Evolutionary conservation across 2,888 invertebrate genomes (phyloP), one percentile per base, ranked within the genome.

Genomic region (Clistopyga incitator): DNA sequence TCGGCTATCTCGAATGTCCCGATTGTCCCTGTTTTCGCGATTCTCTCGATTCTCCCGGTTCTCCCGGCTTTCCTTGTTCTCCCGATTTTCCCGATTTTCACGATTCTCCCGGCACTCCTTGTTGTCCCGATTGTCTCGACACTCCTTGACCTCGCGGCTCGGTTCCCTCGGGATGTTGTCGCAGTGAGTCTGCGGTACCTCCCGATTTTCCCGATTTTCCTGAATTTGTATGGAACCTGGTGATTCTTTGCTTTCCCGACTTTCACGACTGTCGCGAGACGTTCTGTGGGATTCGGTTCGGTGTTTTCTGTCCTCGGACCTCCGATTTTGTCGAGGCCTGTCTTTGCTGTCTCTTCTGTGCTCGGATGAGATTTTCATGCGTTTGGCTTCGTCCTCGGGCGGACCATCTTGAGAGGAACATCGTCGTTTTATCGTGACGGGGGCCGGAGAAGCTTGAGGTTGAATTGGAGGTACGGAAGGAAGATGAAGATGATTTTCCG

Each of bases 361-460:
- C 52, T 95, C 94, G 13, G 93, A 90, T 50, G 94, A 95, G 78
- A 94, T 94, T 92, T 95, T 96, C 86, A 94, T 94, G 85, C 95
- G 95, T 89, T 97, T 97, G 2, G 94, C 91, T 23, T 93, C 92
- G 15, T 95, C 95, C 82, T 96, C 96, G 74, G 94, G 94, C 2
- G 94, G 91, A 74, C 93, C 93, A 81, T 97, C 97, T 91, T 97
- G 97, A 1, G 96, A 96, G 85, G 97, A 97, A 90, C 97, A 95
- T 82, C 97, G 95, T 71, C 97, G 94, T 93, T 97, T 97, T 78
- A 95, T 94, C 0, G 96, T 95, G 42, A 96, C 95, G 81, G 95
- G 95, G 3, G 96, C 95, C 4, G 96, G 96, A 87, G 95, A 89
- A 61, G 87, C 86, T 50, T 87, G 86, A 0, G 88, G 84, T 84